A percentile compares a stretch with the other conserved stretches of the same genome.
phyloP scores from a whole-genome alignment of 2,888 invertebrate genomes.

The Tetragonisca angustula region DNA sequence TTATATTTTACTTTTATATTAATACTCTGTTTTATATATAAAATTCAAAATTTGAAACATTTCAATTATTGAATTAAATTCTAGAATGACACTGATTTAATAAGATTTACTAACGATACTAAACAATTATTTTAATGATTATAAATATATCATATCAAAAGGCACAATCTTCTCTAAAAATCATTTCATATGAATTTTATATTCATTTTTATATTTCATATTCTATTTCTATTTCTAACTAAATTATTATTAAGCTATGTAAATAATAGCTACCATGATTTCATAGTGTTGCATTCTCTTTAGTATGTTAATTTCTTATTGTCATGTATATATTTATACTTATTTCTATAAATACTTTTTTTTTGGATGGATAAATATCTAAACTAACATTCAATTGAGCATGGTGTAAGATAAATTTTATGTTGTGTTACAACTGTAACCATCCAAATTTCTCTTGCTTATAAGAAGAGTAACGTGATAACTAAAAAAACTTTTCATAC shows the following conservation, averaged over 20 bases:
- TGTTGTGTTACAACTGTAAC: neutral
- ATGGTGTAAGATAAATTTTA: constrained; percentile 37
- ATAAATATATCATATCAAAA: constrained; percentile 32
- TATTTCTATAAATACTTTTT: constrained; percentile 26
- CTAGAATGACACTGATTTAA: neutral
- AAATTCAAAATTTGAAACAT: neutral
- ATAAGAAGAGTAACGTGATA: too few relatives aligned
- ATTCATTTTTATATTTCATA: constrained; percentile 8
- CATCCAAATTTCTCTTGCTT: too few relatives aligned
- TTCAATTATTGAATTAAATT: neutral
- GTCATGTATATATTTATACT: constrained; percentile 46
- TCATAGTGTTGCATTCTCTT: constrained; percentile 6
- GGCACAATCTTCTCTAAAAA: constrained; percentile 44
- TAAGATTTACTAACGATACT: neutral
- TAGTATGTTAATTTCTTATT: constrained; percentile 42
- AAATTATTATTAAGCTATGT: constrained; percentile 30
- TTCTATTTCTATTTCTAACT: constrained; percentile 22
- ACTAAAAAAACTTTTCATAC: too few relatives aligned
- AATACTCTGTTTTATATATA: constrained; percentile 13
- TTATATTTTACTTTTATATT: neutral
- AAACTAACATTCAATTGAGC: constrained; percentile 55
- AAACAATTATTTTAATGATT: constrained; percentile 24
- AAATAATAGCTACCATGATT: constrained; percentile 18
- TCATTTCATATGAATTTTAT: constrained; percentile 20
- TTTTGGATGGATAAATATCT: constrained; percentile 32